Conservation (phyloP, 2,797 vertebrate genomes). For the Acanthurus tractus region DNA sequence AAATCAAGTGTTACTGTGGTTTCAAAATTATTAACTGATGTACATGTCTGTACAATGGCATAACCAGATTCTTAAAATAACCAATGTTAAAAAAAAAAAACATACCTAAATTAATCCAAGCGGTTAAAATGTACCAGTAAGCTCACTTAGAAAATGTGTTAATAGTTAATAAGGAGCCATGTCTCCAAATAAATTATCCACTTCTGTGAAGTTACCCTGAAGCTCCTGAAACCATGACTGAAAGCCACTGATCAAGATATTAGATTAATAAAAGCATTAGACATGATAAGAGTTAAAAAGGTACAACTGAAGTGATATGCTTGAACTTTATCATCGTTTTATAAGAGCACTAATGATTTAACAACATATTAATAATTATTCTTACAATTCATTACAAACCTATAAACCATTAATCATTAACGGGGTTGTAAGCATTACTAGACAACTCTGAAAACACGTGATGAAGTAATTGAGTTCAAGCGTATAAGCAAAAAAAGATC, state of each 20-base stretch:
- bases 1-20: conserved; percentile 50
- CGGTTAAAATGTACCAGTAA: no score
- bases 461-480: not conserved
- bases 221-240: no score
- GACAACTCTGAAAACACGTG: not conserved
- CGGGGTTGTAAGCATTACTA: not conserved
- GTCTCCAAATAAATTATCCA: no score
- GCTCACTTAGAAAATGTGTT: no score
- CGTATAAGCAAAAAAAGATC: not conserved
- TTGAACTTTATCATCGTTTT: not conserved
- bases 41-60: not conserved
- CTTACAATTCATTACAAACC: not conserved
- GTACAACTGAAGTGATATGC: not conserved
- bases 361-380: not conserved
- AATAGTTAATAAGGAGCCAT: no score
- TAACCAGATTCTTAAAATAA: conserved; percentile 15
- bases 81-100: not conserved
- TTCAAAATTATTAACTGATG: conserved; percentile 38
- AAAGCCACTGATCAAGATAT: no score
- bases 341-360: conserved; percentile 3
- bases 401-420: not conserved
- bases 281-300: not conserved
- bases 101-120: no score
- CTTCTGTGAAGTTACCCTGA: no score
- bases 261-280: no score